Percentiles rank a stretch among this genome's conserved stretches.
phyloP scores from a whole-genome alignment of 2,888 invertebrate genomes.

The Acanthoscelides obtectus region DNA sequence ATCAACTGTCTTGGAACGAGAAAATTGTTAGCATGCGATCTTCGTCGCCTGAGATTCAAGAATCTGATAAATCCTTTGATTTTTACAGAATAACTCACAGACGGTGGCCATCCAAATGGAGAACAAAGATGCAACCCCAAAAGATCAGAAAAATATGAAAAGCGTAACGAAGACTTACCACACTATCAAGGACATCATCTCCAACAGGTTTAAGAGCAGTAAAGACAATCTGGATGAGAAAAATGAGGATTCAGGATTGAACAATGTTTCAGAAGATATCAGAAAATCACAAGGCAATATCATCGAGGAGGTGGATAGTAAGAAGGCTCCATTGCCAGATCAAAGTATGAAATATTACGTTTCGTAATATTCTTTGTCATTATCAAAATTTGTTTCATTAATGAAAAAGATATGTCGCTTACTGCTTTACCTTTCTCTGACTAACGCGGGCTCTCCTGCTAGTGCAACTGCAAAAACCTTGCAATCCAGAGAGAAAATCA shows the following conservation, averaged over 20 bases:
- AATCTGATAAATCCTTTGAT: too few species aligned
- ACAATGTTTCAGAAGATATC: conserved; percentile 59
- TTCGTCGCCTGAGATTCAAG: too few species aligned
- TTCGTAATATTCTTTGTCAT: background rate
- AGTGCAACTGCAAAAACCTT: too few species aligned
- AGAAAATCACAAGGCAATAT: conserved; percentile 47
- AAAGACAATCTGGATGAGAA: conserved; percentile 54
- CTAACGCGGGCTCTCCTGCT: too few species aligned
- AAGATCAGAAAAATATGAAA: conserved; percentile 54
- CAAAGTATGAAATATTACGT: conserved; percentile 43
- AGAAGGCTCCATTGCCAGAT: conserved; percentile 47
- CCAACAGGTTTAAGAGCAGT: conserved; percentile 69
- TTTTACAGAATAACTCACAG: conserved; percentile 10
- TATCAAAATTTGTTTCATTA: background rate
- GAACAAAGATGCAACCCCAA: conserved; percentile 44
- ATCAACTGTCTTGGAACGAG: too few species aligned
- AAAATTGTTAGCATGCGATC: too few species aligned
- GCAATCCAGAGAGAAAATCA: too few species aligned
- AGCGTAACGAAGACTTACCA: conserved; percentile 77
- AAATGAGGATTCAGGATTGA: conserved; percentile 54
- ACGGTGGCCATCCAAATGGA: conserved; percentile 57
- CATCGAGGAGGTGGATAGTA: conserved; percentile 26
- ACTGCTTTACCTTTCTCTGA: too few species aligned
- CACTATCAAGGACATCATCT: conserved; percentile 78
- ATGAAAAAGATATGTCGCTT: too few species aligned